Conservation (phyloP, 2,113 vertebrate genomes). For the Gyps fulvus region DNA sequence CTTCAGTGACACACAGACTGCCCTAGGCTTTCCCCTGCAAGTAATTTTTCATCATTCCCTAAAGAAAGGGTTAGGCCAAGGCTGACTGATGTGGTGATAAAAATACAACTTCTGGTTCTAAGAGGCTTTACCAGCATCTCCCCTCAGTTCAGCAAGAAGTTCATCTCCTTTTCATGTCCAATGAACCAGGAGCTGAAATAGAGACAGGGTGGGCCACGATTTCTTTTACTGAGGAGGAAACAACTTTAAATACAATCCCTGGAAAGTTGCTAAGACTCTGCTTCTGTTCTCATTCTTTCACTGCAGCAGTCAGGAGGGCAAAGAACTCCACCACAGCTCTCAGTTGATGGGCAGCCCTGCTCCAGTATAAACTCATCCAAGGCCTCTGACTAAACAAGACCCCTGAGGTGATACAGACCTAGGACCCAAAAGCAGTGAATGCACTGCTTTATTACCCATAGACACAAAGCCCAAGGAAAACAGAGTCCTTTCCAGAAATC, state of each 20-base stretch:
- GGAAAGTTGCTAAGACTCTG: neutral
- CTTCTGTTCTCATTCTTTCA: neutral
- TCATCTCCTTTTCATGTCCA: neutral
- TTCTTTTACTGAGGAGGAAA: neutral
- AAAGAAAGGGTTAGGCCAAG: neutral
- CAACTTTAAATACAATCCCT: neutral
- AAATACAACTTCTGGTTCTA: neutral
- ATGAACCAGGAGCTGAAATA: neutral
- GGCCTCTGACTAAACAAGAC: slow-evolving; percentile 22
- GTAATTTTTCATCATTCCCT: slow-evolving; percentile 21
- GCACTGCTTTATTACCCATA: neutral
- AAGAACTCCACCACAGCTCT: neutral
- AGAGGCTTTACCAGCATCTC: neutral
- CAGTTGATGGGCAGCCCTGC: neutral
- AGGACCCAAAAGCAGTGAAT: neutral
- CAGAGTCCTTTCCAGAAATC: slow-evolving; percentile 13
- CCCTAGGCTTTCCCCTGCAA: neutral
- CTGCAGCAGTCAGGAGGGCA: neutral
- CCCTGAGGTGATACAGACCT: neutral
- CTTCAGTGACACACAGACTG: neutral
- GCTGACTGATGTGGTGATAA: neutral
- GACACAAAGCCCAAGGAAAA: slow-evolving; percentile 42
- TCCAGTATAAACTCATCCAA: slow-evolving; percentile 24
- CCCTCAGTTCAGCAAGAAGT: neutral
- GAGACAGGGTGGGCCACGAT: neutral